Conservation (phyloP, 2,888 invertebrate genomes). For the Ditula angustiorana region DNA sequence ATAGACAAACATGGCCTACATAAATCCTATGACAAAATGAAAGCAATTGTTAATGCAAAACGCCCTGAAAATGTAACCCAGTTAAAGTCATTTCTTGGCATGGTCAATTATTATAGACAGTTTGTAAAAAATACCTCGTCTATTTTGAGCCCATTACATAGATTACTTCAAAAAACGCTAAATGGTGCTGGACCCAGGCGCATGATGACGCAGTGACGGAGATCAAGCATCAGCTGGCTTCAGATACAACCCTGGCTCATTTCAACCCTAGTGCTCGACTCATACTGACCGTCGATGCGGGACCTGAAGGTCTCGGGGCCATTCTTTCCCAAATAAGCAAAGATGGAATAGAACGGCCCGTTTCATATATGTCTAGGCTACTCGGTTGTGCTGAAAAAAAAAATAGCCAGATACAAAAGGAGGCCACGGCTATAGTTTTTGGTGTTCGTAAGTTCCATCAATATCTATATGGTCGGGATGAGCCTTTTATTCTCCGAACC, state of each 20-base stretch:
- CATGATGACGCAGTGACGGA: background rate
- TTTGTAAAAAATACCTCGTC: background rate
- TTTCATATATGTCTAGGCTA: background rate
- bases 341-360: background rate
- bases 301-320: background rate
- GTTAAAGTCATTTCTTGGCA: background rate
- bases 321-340: background rate
- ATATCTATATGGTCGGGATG: too few species aligned
- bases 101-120: background rate
- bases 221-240: background rate
- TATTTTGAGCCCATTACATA: background rate
- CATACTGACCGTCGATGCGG: background rate
- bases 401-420: background rate
- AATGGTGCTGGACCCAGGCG: background rate
- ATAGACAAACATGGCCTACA: background rate
- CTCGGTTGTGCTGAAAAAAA: background rate
- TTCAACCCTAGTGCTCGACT: background rate
- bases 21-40: background rate
- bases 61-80: background rate
- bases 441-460: too few species aligned
- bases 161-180: background rate
- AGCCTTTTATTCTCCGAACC: too few species aligned
- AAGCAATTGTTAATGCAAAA: background rate
- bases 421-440: too few species aligned
- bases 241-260: background rate